Base-by-base conservation (phyloP, 2,113 vertebrate species). In the Thunnus thynnus region DNA sequence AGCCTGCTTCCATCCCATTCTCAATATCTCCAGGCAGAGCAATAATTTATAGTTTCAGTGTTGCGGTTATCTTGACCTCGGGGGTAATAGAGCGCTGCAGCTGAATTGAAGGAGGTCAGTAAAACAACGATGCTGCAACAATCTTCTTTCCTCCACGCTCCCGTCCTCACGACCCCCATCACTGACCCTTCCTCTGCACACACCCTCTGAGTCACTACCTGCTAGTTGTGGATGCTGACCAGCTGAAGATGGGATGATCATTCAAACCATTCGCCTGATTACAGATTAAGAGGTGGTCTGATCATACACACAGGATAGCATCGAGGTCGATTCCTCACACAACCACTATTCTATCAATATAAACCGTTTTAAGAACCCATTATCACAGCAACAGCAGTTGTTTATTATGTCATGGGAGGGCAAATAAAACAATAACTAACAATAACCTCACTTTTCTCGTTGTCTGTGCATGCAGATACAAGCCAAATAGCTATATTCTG, bases 1-100 rank as follows among this genome's bases (percentile, higher is more conserved):
- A 30, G 63, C 56, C 56, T 50, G 16, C 65, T 30, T 47, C 51
- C 18, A 27, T 13, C 67, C 36, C 58, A 46, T 62, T 32, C n/a
- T 66, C 52, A 51, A 41, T 20, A 69, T 22, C n/a, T 72, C 3
- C 55, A 52, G 55, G 65, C 72, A 63, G 48, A 82, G 84, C 74
- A 61, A 78, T 91, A 86, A 79, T 88, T 85, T 74, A 79, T 73
- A 46, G 63, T 88, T 84, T 85, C 25, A 84, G 68, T 75, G 22
- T 71, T 76, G 52, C 62, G 56, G 69, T 88, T 56, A 65, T 81
- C 70, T 65, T 72, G 61, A 84, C 88, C 77, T 72, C 25, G 10
- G 69, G 82, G 69, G 57, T 30, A 60, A 64, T 41, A 48, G 20
- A 72, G 68, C 13, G 25, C 22, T 30, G 22, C 51, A 13, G 46